A percentile compares a stretch with the other conserved stretches of the same genome.
Evolutionary conservation across 2,888 invertebrate species (phyloP).

Genomic region (Andrena haemorrhoa): DNA sequence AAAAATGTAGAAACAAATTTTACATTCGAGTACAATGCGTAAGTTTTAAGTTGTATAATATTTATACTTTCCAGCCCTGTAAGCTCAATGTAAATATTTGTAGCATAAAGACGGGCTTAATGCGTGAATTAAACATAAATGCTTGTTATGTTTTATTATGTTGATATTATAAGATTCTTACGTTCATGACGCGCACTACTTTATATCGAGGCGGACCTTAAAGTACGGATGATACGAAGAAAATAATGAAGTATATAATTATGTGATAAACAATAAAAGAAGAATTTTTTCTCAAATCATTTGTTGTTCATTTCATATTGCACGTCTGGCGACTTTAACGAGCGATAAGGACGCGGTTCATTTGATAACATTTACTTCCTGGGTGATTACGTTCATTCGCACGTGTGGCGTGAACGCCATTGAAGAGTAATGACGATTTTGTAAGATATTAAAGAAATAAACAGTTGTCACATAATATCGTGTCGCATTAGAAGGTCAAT

Average conservation of each 20-base stretch:
- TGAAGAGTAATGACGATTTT: no score
- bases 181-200: conserved; percentile 55
- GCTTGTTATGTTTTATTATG: conserved; percentile 59
- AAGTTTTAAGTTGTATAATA: conserved; percentile 54
- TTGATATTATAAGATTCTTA: conserved; percentile 46
- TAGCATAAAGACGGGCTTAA: conserved; percentile 61
- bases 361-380: background rate
- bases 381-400: background rate
- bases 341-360: background rate
- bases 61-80: conserved; percentile 57
- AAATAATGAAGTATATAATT: conserved; percentile 55
- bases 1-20: conserved; percentile 49
- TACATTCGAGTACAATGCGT: conserved; percentile 60
- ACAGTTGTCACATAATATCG: background rate
- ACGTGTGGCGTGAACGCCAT: background rate
- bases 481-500: background rate
- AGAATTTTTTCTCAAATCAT: conserved; percentile 40
- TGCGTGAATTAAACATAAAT: conserved; percentile 46
- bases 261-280: conserved; percentile 59
- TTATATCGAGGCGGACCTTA: conserved; percentile 44
- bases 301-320: background rate
- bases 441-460: background rate
- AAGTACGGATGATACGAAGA: conserved; percentile 40
- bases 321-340: background rate
- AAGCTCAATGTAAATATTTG: conserved; percentile 69